Evolutionary conservation across 1,140 invertebrate genomes (phyloP).

Genomic region (Hirudo medicinalis): DNA sequence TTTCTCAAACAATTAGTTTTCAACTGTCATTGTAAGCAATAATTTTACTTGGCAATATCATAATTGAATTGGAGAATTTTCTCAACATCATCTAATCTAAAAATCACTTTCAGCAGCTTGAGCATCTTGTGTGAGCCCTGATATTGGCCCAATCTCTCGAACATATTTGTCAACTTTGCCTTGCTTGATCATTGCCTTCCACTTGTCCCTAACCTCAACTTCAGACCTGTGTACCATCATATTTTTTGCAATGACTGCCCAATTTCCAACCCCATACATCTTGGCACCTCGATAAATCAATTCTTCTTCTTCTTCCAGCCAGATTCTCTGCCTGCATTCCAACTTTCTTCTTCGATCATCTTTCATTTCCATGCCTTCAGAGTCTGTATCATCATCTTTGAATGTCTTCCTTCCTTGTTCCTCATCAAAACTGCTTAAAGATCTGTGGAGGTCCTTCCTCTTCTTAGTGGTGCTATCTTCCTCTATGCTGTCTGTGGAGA

Average conservation of each 20-base stretch:
- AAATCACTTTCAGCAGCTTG: too few relatives aligned
- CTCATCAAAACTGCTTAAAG: too few relatives aligned
- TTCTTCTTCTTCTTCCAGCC: constrained; percentile 8
- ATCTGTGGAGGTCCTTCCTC: background rate
- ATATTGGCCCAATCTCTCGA: background rate
- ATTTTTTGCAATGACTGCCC: background rate
- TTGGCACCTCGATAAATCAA: constrained; percentile 1
- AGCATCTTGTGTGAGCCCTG: background rate
- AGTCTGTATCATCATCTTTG: too few relatives aligned
- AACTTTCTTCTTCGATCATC: background rate
- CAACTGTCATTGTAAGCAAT: too few relatives aligned
- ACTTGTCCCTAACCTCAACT: constrained; percentile 1
- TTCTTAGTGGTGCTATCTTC: background rate
- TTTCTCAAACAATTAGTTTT: too few relatives aligned
- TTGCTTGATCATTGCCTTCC: constrained; percentile 1
- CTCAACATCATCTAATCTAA: too few relatives aligned
- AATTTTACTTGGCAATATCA: too few relatives aligned
- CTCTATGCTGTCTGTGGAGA: background rate
- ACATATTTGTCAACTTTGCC: constrained; percentile 5
- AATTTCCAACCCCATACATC: constrained; percentile 1
- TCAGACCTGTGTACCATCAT: background rate
- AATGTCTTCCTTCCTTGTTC: too few relatives aligned
- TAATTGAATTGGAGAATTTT: too few relatives aligned
- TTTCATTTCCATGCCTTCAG: too few relatives aligned
- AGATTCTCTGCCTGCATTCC: background rate